These are phyloP conservation scores for Caerostris darwini DNA, from an alignment of 1,140 invertebrate species.

Conservation along the genomic window DNA sequence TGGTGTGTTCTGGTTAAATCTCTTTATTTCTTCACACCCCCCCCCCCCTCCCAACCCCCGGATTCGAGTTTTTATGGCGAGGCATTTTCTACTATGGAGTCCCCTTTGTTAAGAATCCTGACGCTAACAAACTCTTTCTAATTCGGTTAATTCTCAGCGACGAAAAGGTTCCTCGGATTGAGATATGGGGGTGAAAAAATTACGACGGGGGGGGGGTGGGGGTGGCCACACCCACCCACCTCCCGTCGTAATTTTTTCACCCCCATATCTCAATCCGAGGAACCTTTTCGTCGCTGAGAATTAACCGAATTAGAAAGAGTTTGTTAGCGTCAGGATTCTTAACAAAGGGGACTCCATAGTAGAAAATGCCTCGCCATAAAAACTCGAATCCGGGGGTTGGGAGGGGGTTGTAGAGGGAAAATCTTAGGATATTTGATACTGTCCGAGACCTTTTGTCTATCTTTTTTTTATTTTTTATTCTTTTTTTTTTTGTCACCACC, in stretches of 20 bases:
- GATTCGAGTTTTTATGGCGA: neutral
- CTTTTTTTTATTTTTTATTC: conserved; percentile 40
- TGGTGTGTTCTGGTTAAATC: too few species aligned
- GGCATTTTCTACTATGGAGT: neutral
- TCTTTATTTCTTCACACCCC: neutral
- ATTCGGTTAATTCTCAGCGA: too few species aligned
- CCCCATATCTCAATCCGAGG: conserved; percentile 25
- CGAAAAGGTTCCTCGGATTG: neutral
- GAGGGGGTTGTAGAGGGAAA: neutral
- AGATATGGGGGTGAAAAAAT: conserved; percentile 3
- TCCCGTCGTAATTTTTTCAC: too few species aligned
- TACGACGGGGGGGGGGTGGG: too few species aligned
- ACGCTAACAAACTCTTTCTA: neutral
- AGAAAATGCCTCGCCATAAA: neutral
- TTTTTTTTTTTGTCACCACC: neutral
- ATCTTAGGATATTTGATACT: conserved; percentile 65
- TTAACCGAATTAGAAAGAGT: too few species aligned
- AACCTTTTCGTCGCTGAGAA: too few species aligned
- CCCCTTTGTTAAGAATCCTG: neutral
- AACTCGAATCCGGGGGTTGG: neutral
- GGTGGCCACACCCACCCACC: too few species aligned
- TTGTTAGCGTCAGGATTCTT: conserved; percentile 15
- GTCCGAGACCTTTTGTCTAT: conserved; percentile 30
- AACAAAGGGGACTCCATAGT: neutral
- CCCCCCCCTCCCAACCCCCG: neutral